Conservation (phyloP, 2,888 invertebrate genomes). For the Lacanobia wlatinum region DNA sequence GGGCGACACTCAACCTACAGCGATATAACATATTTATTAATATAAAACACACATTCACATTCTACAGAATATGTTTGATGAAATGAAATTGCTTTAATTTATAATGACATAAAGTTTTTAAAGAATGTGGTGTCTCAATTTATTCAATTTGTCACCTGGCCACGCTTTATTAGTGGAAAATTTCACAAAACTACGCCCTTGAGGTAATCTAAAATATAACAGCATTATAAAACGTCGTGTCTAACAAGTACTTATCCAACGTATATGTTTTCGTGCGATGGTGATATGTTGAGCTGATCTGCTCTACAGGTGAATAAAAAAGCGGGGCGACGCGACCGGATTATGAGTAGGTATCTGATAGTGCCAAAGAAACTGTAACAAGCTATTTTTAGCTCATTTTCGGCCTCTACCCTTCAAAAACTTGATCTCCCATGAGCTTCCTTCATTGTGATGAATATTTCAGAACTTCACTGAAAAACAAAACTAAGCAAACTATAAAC, state of each 20-base stretch:
- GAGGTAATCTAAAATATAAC: conserved; percentile 41
- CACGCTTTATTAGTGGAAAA: conserved; percentile 51
- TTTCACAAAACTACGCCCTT: conserved; percentile 32
- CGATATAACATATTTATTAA: conserved; percentile 16
- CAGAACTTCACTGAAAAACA: conserved; percentile 25
- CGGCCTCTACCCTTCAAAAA: conserved; percentile 17
- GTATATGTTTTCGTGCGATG: conserved; percentile 28
- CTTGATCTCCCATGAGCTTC: conserved; percentile 16
- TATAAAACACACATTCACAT: conserved; percentile 8
- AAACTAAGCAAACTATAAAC: conserved; percentile 49
- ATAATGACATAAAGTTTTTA: conserved; percentile 51
- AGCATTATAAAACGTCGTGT: conserved; percentile 29
- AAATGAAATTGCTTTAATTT: conserved; percentile 44
- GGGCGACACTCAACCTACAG: conserved; percentile 14
- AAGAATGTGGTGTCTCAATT: conserved; percentile 42
- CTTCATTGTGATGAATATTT: conserved; percentile 28
- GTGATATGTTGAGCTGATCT: conserved; percentile 39
- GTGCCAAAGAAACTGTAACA: conserved; percentile 43
- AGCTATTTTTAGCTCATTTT: conserved; percentile 39
- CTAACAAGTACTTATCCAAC: conserved; percentile 37
- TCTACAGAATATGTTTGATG: conserved; percentile 22
- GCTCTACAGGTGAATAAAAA: conserved; percentile 67
- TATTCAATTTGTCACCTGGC: conserved; percentile 59
- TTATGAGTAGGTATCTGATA: conserved; percentile 36
- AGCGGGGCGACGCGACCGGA: conserved; percentile 12